phyloP scores from a whole-genome alignment of 2,797 vertebrate species.

The Apogon talboti region DNA sequence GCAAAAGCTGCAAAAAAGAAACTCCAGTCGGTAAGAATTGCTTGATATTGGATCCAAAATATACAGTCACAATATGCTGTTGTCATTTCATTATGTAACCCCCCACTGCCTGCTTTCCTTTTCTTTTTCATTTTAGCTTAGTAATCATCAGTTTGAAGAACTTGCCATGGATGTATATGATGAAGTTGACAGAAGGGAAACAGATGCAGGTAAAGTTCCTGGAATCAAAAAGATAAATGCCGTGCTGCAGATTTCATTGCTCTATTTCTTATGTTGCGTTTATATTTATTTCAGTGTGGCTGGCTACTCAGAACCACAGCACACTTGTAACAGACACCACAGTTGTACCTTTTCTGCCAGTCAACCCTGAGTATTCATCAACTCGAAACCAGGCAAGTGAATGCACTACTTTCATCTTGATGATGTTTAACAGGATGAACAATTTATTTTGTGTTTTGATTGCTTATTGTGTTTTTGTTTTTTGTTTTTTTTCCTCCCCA shows the following conservation, averaged over 20 bases:
- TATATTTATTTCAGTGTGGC: conserved; percentile 87
- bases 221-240: background rate
- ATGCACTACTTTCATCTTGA: background rate
- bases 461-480: conserved; percentile 4
- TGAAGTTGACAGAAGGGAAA: conserved; percentile 98
- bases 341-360: conserved; percentile 96
- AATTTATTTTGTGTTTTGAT: background rate
- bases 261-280: background rate
- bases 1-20: conserved; percentile 99
- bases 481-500: conserved; percentile 54
- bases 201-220: conserved; percentile 90
- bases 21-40: conserved; percentile 92
- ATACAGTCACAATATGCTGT: background rate
- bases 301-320: conserved; percentile 98
- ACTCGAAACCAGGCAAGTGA: conserved; percentile 94
- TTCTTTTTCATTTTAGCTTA: conserved; percentile 84
- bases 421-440: background rate
- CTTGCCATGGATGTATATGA: conserved; percentile 99
- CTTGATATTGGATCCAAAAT: background rate
- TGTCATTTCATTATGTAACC: background rate
- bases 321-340: conserved; percentile 97
- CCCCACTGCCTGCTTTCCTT: conserved; percentile 13
- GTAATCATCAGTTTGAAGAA: conserved; percentile 98
- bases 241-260: too few species aligned
- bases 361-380: conserved; percentile 98